Conservation (phyloP, 92 coral and sea anemone species). For the Virgularia gustaviana region DNA sequence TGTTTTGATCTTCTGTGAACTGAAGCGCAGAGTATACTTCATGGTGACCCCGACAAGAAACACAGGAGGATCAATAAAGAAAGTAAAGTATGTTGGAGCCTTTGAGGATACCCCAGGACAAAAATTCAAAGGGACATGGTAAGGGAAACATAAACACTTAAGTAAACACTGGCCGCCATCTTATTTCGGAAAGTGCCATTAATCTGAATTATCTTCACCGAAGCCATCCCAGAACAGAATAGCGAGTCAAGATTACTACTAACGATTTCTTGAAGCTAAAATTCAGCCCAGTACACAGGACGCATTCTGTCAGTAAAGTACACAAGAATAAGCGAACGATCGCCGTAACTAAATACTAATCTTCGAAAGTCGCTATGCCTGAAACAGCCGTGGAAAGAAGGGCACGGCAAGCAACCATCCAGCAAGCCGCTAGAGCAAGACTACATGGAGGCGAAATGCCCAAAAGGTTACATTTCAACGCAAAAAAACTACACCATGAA, state of each 20-base stretch:
- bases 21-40: conserved; percentile 41
- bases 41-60: too few species aligned
- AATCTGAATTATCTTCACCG: conserved; percentile 53
- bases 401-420: conserved; percentile 59
- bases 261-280: conserved; percentile 41
- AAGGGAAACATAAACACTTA: conserved; percentile 49
- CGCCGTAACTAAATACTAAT: conserved; percentile 48
- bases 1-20: too few species aligned
- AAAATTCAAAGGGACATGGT: conserved; percentile 58
- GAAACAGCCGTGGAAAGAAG: conserved; percentile 57
- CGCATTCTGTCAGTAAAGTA: conserved; percentile 47
- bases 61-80: conserved; percentile 45
- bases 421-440: conserved; percentile 65
- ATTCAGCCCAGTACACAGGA: conserved; percentile 51
- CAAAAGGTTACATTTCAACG: conserved; percentile 62
- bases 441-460: conserved; percentile 65
- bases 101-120: too few species aligned
- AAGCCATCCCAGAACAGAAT: conserved; percentile 63
- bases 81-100: conserved; percentile 60
- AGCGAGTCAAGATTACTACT: conserved; percentile 49
- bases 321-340: conserved; percentile 42
- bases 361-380: too few species aligned
- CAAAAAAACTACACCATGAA: conserved; percentile 59
- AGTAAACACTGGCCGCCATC: conserved; percentile 57
- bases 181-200: conserved; percentile 68